These are phyloP conservation scores for Cotesia typhae DNA, from an alignment of 1,140 invertebrate species.

Conservation along the genomic window DNA sequence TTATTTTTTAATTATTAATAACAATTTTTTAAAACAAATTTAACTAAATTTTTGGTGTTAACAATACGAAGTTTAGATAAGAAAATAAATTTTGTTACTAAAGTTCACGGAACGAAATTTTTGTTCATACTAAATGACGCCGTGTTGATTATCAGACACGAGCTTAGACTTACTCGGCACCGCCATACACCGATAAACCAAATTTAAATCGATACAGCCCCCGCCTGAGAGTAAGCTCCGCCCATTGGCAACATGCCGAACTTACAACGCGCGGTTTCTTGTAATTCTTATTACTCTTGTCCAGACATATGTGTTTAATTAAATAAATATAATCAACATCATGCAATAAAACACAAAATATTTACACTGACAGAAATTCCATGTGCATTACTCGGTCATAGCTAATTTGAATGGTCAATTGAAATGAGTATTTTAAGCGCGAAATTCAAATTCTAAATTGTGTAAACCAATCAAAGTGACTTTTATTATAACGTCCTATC, in stretches of 20 bases:
- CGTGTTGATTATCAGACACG: slow-evolving; percentile 38
- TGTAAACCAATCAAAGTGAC: too few relatives aligned
- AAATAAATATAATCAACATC: background rate
- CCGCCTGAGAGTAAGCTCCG: slow-evolving; percentile 45
- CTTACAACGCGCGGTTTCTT: background rate
- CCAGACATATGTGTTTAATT: too few relatives aligned
- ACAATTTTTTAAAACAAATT: too few relatives aligned
- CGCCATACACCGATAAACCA: slow-evolving; percentile 56
- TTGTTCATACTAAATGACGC: slow-evolving; percentile 23
- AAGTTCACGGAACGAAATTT: slow-evolving; percentile 5
- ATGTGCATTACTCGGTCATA: too few relatives aligned
- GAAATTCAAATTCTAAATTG: too few relatives aligned
- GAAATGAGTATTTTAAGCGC: too few relatives aligned
- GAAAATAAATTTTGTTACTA: background rate
- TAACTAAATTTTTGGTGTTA: too few relatives aligned
- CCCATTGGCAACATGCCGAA: slow-evolving; percentile 19
- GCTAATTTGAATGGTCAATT: too few relatives aligned
- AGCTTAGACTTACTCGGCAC: slow-evolving; percentile 37
- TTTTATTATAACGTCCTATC: too few relatives aligned
- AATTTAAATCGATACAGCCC: slow-evolving; percentile 65
- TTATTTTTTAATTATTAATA: background rate
- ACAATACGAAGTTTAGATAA: too few relatives aligned
- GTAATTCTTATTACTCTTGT: background rate
- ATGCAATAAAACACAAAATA: background rate
- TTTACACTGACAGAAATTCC: too few relatives aligned